Evolutionary conservation across 2,113 vertebrate genomes (phyloP).

Genomic region (Progne subis): DNA sequence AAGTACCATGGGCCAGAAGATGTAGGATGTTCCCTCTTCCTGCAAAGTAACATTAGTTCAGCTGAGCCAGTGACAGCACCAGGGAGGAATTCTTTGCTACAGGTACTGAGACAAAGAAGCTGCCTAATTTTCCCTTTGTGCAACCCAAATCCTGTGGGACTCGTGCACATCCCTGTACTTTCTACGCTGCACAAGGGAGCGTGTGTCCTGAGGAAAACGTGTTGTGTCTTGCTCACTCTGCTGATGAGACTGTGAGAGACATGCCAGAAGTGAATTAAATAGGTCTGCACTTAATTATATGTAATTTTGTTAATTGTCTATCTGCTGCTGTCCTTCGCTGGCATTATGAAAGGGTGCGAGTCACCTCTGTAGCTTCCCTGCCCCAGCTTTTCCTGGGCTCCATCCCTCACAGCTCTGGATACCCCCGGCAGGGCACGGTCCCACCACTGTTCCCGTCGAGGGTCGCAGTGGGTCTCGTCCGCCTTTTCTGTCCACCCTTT

Average conservation of each 20-base stretch:
- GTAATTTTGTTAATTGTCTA: conserved; percentile 4
- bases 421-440: neutral
- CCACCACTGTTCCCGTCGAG: accelerated
- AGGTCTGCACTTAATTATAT: conserved; percentile 23
- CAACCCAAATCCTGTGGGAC: neutral
- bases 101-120: neutral
- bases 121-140: neutral
- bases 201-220: neutral
- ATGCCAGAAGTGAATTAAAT: neutral
- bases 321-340: neutral
- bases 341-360: neutral
- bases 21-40: neutral
- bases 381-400: neutral
- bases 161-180: neutral
- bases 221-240: conserved; percentile 29
- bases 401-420: neutral
- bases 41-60: neutral
- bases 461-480: neutral
- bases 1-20: neutral
- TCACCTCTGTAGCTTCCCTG: neutral
- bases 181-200: neutral
- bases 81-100: conserved; percentile 19
- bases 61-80: conserved; percentile 2
- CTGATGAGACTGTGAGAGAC: conserved; percentile 13
- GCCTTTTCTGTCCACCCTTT: neutral